phyloP scores from a whole-genome alignment of 2,113 vertebrate species.

The Polyodon spathula region DNA sequence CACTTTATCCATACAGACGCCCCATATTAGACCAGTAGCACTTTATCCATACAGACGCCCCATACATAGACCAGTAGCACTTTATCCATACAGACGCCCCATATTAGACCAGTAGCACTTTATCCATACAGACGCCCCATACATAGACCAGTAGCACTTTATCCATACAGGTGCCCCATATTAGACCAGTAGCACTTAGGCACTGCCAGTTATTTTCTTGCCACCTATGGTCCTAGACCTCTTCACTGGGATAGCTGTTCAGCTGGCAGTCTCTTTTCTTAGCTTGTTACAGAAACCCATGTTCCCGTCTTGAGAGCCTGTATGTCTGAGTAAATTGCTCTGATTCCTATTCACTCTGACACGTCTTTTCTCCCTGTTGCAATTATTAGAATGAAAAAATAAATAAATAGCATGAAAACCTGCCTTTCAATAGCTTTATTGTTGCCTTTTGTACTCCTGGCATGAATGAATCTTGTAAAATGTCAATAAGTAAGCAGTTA shows the following conservation, averaged over 20 bases:
- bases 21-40: not conserved
- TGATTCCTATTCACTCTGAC: conserved; percentile 24
- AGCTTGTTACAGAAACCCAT: conserved; percentile 14
- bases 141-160: not conserved
- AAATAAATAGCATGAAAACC: conserved; percentile 28
- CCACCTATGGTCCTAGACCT: not conserved
- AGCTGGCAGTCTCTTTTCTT: not conserved
- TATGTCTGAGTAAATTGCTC: conserved; percentile 9
- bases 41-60: not conserved
- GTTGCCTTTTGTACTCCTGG: conserved; percentile 14
- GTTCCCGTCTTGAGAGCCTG: conserved; percentile 20
- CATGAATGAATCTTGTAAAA: conserved; percentile 22
- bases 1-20: not conserved
- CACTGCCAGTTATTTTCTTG: not conserved
- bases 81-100: not conserved
- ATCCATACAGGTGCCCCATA: not conserved
- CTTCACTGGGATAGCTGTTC: conserved; percentile 1
- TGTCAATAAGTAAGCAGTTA: conserved; percentile 18
- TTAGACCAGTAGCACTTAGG: not conserved
- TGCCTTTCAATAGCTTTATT: conserved; percentile 27
- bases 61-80: not conserved
- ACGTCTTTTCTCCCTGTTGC: conserved; percentile 30
- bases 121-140: not conserved
- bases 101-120: not conserved
- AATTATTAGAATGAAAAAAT: conserved; percentile 29